Evolutionary conservation across 2,113 vertebrate species (phyloP), one percentile per base, ranked within the genome.

Genomic region (Calonectris borealis): DNA sequence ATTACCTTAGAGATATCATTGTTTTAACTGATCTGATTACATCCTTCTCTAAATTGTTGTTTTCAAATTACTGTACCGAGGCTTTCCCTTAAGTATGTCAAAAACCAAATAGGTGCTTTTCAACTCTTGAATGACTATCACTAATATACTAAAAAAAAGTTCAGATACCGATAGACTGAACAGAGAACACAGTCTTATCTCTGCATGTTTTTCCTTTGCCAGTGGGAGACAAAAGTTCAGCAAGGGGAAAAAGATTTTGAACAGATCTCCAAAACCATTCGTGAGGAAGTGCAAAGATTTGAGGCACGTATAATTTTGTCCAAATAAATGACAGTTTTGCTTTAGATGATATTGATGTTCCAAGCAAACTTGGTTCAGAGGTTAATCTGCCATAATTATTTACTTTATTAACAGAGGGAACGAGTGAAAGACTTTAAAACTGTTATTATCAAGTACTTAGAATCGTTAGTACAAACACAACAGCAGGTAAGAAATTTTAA

Each of bases 171-270:
- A 88, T 65, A 64, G 68, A 21, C n/a, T 52, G 52, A 85, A 54
- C 49, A 75, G 38, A 31, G 22, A 79, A 85, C 29, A 10, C 81
- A 54, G 68, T 76, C 44, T 88, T 91, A 75, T 51, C 26, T 95
- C 42, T 93, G 48, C 38, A 20, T 89, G 32, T 96, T 88, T 96
- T 96, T 91, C 95, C 97, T 94, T 97, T 93, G 94, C 76, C 95
- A 99, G 99, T 98, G 99, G 99, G 99, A 99, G 95, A 98, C 97
- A 36, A 99, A 99, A 96, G 99, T 99, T 76, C 98, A 99, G 88
- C 99, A 99, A 98, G 99, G 99, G 32, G 99, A 99, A 88, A 98
- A 98, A 97, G 99, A 99, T 97, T 99, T 99, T 96, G 99, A 99
- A 96, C 99, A 99, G 96, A 99, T 99, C 92, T 99, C 99, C 83